Base-by-base conservation (phyloP, 2,797 vertebrate genomes). In the Hybognathus amarus region DNA sequence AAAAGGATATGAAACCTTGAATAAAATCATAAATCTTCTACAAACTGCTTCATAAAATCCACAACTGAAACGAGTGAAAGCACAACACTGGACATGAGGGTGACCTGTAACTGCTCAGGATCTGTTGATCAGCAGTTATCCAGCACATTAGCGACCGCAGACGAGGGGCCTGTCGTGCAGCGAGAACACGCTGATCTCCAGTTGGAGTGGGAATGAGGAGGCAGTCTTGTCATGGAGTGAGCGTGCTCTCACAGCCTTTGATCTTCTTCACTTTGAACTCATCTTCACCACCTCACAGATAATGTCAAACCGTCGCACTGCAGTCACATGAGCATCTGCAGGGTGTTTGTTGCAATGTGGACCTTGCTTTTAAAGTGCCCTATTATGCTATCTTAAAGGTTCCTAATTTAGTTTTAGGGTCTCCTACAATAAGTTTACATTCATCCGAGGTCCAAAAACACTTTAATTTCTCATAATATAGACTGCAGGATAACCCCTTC, bases 221-320 rank as follows among this genome's bases (percentile, higher is more conserved):
- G 12, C 5, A 2, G 24, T n/a, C 56, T 24, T 24, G 63, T 52
- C 20, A 27, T 24, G 33, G 27, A n/a, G 45, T 33, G 63, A 40
- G 47, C 33, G 47, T 12, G 7, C 0, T 3, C 7, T 17, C 77
- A 54, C 45, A 40, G 24, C 47, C 64, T 79, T 56, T 79, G 33
- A 79, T 79, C 77, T 69, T 42, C 66, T 79, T 54, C 36, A 68
- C 78, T 27, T 40, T 80, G 12, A 56, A 56, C 64, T 69, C 7
- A 17, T 54, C 77, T 38, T 69, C 63, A 68, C 30, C 17, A 3
- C 9, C 56, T 64, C 76, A 33, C 1, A 1, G 30, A 54, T 47
- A 74, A 54, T 38, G 30, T n/a, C 30, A 74, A 54, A 54, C 71
- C 4, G 27, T 15, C 6, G 47, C 70, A 36, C 6, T 74, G 70